Percentiles rank a stretch among this genome's conserved stretches.
These are phyloP conservation scores for Nemotelus nigrinus DNA, from an alignment of 2,888 invertebrate species.

Conservation along the genomic window DNA sequence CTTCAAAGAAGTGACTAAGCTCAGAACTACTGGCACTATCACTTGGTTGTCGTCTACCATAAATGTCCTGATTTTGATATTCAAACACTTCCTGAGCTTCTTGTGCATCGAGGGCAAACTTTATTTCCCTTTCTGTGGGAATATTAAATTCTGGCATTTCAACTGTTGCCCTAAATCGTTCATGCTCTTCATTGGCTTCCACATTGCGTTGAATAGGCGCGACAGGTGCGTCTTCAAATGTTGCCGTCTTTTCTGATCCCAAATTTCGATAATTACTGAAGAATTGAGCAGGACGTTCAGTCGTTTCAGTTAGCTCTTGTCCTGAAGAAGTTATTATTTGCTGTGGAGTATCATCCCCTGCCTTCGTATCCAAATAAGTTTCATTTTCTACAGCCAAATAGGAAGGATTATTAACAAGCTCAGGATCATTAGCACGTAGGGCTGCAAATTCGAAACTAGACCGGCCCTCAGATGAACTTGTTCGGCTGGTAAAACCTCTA, in stretches of 20 bases:
- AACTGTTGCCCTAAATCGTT: conserved; percentile 51
- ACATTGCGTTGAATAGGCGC: conserved; percentile 59
- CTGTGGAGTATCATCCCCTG: not conserved
- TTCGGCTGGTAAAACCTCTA: conserved; percentile 19
- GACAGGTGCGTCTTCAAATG: conserved; percentile 48
- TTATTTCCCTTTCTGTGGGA: conserved; percentile 57
- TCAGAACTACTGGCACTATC: not conserved
- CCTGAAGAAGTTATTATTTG: conserved; percentile 47
- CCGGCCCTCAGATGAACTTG: conserved; percentile 17
- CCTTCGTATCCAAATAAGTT: not conserved
- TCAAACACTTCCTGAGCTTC: conserved; percentile 53
- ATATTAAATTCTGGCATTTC: conserved; percentile 53
- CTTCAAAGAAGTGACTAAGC: conserved; percentile 18
- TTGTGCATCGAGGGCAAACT: conserved; percentile 53
- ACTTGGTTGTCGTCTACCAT: not conserved
- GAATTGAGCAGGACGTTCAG: conserved; percentile 59
- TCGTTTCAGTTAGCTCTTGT: conserved; percentile 55
- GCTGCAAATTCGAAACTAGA: conserved; percentile 48
- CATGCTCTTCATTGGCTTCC: conserved; percentile 23
- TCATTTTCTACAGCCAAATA: conserved; percentile 11
- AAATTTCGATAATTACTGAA: conserved; percentile 60
- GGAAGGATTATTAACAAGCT: conserved; percentile 12
- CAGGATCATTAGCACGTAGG: conserved; percentile 40
- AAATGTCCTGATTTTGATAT: conserved; percentile 6
- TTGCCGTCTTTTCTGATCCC: conserved; percentile 57